Evolutionary conservation across 2,797 vertebrate genomes (phyloP).

Genomic region (Argyrosomus regius): DNA sequence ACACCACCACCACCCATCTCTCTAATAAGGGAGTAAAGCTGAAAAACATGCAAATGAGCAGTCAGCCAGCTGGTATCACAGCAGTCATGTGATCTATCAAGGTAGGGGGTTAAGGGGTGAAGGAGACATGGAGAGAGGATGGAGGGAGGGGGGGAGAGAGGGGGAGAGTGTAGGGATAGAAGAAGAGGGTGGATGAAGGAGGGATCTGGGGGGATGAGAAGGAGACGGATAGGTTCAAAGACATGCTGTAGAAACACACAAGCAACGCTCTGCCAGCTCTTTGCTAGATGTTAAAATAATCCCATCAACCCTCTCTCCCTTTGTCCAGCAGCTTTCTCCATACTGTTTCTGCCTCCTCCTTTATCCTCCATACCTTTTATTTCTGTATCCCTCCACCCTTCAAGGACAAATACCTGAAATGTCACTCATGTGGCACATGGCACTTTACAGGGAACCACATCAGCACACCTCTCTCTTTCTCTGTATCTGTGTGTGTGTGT

Average conservation of each 20-base stretch:
- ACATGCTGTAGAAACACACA: slow-evolving; percentile 50
- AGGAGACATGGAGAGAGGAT: slow-evolving; percentile 63
- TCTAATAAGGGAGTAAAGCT: slow-evolving; percentile 80
- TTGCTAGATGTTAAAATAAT: slow-evolving; percentile 61
- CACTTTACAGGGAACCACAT: slow-evolving; percentile 54
- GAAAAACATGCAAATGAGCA: slow-evolving; percentile 86
- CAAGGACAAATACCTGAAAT: slow-evolving; percentile 64
- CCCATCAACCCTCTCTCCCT: slow-evolving; percentile 39
- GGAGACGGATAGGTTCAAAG: slow-evolving; percentile 68
- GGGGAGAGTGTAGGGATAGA: slow-evolving; percentile 21
- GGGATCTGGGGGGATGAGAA: slow-evolving; percentile 43
- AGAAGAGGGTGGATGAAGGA: slow-evolving; percentile 51
- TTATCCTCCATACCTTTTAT: slow-evolving; percentile 18
- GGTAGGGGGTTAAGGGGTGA: slow-evolving; percentile 81
- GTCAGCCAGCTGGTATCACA: slow-evolving; percentile 86
- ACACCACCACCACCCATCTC: slow-evolving; percentile 47
- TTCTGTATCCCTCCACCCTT: slow-evolving; percentile 31
- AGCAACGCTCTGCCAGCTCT: slow-evolving; percentile 34
- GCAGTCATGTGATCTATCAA: slow-evolving; percentile 85
- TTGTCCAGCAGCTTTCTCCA: slow-evolving; percentile 47
- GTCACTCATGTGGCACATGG: slow-evolving; percentile 55
- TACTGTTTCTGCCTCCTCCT: slow-evolving; percentile 13
- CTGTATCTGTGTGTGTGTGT: slow-evolving; percentile 28
- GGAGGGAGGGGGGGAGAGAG: not conserved
- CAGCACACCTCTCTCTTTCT: slow-evolving; percentile 20